Evolutionary conservation across 2,888 invertebrate genomes (phyloP), one percentile per base, ranked within the genome.

Genomic region (Hemistola chrysoprasaria): DNA sequence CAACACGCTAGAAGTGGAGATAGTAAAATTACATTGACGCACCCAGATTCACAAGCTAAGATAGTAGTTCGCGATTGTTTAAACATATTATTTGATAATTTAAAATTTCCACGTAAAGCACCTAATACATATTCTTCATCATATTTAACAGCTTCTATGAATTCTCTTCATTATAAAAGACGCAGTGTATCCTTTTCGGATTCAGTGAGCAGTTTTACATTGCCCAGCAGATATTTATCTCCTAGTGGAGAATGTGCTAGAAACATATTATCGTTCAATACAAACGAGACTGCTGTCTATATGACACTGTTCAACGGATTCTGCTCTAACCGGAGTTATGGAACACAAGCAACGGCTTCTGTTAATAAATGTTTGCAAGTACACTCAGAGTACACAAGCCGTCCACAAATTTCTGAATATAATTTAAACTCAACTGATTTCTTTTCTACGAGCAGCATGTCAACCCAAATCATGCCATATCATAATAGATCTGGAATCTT

Each of bases 331-430:
- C 65, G 60, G 11, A 61, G 67, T 22, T 76, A 75, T 21, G 76
- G 78, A 22, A 79, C 87, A 10, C 87, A 88, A 56, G 87, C 87
- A n/a, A 84, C 86, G 27, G 85, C 80, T 42, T 78, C 78, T 6
- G 62, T 88, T 20, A 87, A 88, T 56, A 88, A 88, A 66, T 84
- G 85, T 52, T 65, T 86, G 40, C 87, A 88, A 70, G 79, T 73
- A 22, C 42, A 52, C 23, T 41, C 37, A 29, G 46, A n/a, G 25
- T 29, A 6, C 25, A 34, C 32, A 16, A 23, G 41, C 16, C 26
- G 39, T 20, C 22, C 22, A 24, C 11, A 41, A 11, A 45, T 47
- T 22, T 48, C 40, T 25, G 36, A 11, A 20, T 22, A 27, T 39
- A 26, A 33, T 26, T 50, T 49, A 7, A 47, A 44, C 32, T 57